These are phyloP conservation scores for Hyles euphorbiae DNA, from an alignment of 1,140 invertebrate genomes.

Conservation along the genomic window DNA sequence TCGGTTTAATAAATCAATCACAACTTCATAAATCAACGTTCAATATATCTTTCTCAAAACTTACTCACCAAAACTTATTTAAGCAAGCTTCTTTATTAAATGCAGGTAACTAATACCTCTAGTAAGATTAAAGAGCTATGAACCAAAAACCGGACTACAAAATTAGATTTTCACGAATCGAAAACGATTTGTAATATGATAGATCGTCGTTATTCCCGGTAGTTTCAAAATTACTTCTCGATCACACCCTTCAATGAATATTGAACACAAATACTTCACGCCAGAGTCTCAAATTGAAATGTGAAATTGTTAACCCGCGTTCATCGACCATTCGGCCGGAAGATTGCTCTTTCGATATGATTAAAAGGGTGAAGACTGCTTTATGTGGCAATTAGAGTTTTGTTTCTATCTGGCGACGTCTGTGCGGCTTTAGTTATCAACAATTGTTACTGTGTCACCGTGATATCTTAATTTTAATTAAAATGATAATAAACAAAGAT, in stretches of 20 bases:
- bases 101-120: constrained; percentile 20
- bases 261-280: too few relatives aligned
- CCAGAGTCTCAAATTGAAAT: constrained; percentile 3
- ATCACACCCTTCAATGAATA: constrained; percentile 14
- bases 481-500: too few relatives aligned
- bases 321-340: constrained; percentile 55
- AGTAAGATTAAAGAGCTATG: constrained; percentile 45
- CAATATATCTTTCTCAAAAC: too few relatives aligned
- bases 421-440: too few relatives aligned
- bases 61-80: too few relatives aligned
- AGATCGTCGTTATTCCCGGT: constrained; percentile 58
- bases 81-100: background rate
- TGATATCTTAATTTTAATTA: too few relatives aligned
- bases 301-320: constrained; percentile 25
- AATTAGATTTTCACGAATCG: constrained; percentile 68
- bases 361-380: constrained; percentile 72
- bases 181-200: constrained; percentile 70
- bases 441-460: too few relatives aligned
- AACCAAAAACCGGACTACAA: constrained; percentile 43
- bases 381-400: constrained; percentile 69
- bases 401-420: constrained; percentile 22
- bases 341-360: constrained; percentile 72
- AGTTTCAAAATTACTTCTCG: constrained; percentile 55
- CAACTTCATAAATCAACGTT: too few relatives aligned
- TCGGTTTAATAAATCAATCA: too few relatives aligned